Conservation (phyloP, 1,140 invertebrate species). For the Lerema accius region DNA sequence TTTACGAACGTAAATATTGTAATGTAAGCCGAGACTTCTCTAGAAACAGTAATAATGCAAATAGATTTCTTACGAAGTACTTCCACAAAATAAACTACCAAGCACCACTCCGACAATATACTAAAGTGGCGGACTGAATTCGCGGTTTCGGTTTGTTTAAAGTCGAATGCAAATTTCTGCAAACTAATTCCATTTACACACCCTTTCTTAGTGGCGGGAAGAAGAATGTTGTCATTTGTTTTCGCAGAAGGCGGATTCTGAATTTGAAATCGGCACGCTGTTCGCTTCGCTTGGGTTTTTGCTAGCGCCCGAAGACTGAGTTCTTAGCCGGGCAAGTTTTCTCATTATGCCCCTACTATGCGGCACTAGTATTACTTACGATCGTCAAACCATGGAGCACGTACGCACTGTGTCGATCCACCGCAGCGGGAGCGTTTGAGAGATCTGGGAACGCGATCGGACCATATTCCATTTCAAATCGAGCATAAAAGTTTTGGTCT, state of each 20-base stretch:
- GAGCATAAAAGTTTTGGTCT: conserved; percentile 46
- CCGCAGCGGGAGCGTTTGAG: background rate
- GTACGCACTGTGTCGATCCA: conserved; percentile 42
- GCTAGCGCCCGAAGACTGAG: conserved; percentile 42
- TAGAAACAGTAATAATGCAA: conserved; percentile 26
- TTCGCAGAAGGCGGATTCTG: conserved; percentile 32
- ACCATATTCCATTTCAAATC: conserved; percentile 49
- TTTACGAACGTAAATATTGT: too few species aligned
- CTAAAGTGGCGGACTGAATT: conserved; percentile 31
- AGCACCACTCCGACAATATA: conserved; percentile 32
- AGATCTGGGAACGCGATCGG: conserved; percentile 15
- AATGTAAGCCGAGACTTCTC: conserved; percentile 24
- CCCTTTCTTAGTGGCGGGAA: conserved; percentile 36
- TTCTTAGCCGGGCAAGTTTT: conserved; percentile 61
- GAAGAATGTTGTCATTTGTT: conserved; percentile 44
- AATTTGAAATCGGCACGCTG: conserved; percentile 48
- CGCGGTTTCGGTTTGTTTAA: conserved; percentile 38
- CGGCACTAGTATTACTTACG: conserved; percentile 55
- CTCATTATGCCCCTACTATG: conserved; percentile 68
- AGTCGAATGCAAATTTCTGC: conserved; percentile 40
- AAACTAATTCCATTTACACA: conserved; percentile 43
- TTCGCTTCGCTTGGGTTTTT: conserved; percentile 51
- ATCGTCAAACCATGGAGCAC: conserved; percentile 50
- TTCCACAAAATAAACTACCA: conserved; percentile 29
- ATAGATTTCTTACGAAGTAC: conserved; percentile 31